phyloP scores from a whole-genome alignment of 2,113 vertebrate genomes.

The Lamprologus lemairii region DNA sequence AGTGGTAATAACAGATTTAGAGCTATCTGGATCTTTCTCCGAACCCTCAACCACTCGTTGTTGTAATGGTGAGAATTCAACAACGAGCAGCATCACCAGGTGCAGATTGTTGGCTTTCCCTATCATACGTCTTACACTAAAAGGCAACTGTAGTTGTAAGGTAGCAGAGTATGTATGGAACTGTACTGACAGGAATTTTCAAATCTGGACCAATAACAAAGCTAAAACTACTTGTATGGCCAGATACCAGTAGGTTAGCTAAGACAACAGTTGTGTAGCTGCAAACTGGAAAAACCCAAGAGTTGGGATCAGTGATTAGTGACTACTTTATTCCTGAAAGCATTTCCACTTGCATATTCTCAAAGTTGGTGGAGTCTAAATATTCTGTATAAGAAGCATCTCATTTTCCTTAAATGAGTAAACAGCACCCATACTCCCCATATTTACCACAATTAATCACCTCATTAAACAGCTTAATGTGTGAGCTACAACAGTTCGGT shows the following conservation, averaged over 20 bases:
- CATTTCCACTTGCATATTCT: background rate
- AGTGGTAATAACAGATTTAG: background rate
- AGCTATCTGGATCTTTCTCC: background rate
- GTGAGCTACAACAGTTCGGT: background rate
- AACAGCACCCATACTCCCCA: background rate
- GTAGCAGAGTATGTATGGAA: accelerated
- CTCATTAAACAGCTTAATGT: background rate
- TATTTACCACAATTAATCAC: background rate
- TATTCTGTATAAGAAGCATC: background rate
- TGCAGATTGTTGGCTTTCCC: accelerated
- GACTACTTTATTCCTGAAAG: background rate
- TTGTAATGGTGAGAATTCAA: accelerated
- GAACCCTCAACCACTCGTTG: background rate
- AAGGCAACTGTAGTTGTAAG: background rate
- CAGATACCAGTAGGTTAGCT: background rate
- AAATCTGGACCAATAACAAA: background rate
- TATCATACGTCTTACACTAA: background rate
- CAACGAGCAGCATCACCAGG: background rate
- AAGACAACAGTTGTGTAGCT: too few species aligned
- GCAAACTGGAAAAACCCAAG: background rate
- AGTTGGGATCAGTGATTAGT: background rate
- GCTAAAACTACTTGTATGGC: background rate
- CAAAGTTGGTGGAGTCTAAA: background rate
- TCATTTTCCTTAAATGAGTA: background rate
- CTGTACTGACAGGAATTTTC: background rate